Conservation (phyloP, 2,797 vertebrate genomes). For the Tadarida brasiliensis region DNA sequence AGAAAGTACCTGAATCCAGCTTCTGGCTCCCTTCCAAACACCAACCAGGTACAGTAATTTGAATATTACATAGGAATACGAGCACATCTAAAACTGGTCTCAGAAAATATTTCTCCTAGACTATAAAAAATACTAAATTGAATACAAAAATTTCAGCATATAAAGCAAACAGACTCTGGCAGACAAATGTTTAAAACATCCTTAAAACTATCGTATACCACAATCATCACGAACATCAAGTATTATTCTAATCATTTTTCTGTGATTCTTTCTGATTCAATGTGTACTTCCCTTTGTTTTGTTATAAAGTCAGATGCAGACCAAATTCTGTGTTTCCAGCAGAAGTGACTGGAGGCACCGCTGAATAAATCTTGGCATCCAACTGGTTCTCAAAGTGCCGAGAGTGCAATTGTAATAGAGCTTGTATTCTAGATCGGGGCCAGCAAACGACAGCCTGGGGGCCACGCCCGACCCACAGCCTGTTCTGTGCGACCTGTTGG, state of each 20-base stretch:
- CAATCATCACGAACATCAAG: constrained; percentile 78
- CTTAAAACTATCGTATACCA: constrained; percentile 75
- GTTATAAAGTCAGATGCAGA: constrained; percentile 56
- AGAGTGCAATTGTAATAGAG: constrained; percentile 73
- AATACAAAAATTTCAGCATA: constrained; percentile 86
- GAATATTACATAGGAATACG: constrained; percentile 74
- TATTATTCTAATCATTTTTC: constrained; percentile 71
- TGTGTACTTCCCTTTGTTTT: constrained; percentile 60
- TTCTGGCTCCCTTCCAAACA: constrained; percentile 80
- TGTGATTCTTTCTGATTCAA: constrained; percentile 46
- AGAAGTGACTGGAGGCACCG: constrained; percentile 60
- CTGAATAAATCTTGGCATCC: constrained; percentile 67
- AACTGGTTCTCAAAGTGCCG: constrained; percentile 84
- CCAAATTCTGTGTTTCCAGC: constrained; percentile 60
- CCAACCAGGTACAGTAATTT: constrained; percentile 76
- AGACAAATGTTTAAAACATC: constrained; percentile 79
- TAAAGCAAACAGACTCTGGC: constrained; percentile 78
- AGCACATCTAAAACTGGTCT: constrained; percentile 82
- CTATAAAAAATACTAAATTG: constrained; percentile 88
- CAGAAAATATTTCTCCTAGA: constrained; percentile 86
- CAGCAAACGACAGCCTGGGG: not conserved
- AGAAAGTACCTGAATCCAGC: constrained; percentile 69
- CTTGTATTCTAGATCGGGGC: not conserved
- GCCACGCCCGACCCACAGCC: not conserved
- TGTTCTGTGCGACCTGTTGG: not conserved